Percentiles rank a stretch among this genome's conserved stretches.
Evolutionary conservation across 2,797 vertebrate species (phyloP).

Genomic region (Luscinia luscinia): DNA sequence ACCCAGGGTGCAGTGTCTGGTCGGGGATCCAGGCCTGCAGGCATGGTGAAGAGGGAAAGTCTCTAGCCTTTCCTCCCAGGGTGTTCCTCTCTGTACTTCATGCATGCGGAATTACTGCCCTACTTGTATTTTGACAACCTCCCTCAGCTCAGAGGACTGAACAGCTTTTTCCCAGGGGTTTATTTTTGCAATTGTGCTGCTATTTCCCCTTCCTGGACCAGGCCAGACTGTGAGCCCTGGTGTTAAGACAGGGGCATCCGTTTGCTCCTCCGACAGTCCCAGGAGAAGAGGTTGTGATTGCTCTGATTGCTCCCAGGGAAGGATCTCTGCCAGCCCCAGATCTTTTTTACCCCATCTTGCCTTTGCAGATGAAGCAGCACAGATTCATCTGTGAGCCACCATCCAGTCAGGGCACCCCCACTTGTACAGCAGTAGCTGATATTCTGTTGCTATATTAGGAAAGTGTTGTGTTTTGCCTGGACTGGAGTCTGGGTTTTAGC

Average conservation of each 20-base stretch:
- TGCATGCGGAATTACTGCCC: neutral
- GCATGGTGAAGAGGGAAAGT: neutral
- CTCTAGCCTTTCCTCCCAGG: neutral
- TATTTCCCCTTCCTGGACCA: conserved; percentile 1
- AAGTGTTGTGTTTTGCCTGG: neutral
- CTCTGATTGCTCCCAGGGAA: neutral
- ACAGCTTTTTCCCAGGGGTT: neutral
- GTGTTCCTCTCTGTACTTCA: neutral
- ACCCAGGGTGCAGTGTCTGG: neutral
- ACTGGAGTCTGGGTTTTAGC: neutral
- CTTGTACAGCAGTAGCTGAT: neutral
- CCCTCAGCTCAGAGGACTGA: neutral
- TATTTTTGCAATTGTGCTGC: conserved; percentile 13
- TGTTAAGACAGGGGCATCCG: neutral
- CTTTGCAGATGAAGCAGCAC: neutral
- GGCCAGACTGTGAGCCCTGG: neutral
- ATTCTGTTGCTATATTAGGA: neutral
- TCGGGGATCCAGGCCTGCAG: neutral
- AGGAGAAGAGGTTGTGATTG: neutral
- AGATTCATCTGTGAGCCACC: neutral
- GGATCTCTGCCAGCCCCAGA: neutral
- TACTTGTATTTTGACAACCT: neutral
- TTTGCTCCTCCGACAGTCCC: neutral
- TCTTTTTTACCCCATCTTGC: neutral
- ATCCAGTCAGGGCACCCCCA: neutral